Percentiles rank a stretch among this genome's conserved stretches.
Evolutionary conservation across 2,888 invertebrate species (phyloP).

Genomic region (Antheraea assamensis): DNA sequence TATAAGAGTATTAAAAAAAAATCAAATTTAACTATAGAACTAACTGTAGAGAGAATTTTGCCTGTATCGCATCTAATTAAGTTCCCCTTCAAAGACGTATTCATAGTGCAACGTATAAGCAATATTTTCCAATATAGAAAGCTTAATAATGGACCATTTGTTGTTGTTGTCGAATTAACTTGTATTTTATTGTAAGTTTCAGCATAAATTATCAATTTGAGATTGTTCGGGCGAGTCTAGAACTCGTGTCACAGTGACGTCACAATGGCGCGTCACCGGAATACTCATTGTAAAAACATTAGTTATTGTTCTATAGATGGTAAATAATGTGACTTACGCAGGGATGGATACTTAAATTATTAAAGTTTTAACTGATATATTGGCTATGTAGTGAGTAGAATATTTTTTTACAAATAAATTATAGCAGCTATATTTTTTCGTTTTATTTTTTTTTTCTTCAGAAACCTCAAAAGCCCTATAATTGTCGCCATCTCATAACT

Average conservation of each 20-base stretch:
- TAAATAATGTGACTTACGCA: constrained; percentile 83
- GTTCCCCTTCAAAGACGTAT: constrained; percentile 44
- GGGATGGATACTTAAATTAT: constrained; percentile 84
- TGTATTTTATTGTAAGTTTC: constrained; percentile 69
- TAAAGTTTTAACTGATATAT: constrained; percentile 83
- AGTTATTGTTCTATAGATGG: constrained; percentile 81
- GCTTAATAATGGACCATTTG: constrained; percentile 73
- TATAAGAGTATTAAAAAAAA: constrained; percentile 21
- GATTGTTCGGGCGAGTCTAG: constrained; percentile 51
- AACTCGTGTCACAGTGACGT: constrained; percentile 45
- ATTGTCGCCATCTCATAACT: not conserved
- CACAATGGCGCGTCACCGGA: constrained; percentile 54
- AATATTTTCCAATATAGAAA: constrained; percentile 69
- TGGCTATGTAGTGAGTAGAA: constrained; percentile 86
- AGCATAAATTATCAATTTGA: constrained; percentile 79
- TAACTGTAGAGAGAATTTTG: constrained; percentile 41
- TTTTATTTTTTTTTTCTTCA: constrained; percentile 36
- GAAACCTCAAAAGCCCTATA: not conserved
- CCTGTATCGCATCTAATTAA: constrained; percentile 38
- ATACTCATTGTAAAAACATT: constrained; percentile 80
- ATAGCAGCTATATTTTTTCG: constrained; percentile 73
- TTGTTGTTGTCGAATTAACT: constrained; percentile 62
- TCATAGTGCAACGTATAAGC: constrained; percentile 46
- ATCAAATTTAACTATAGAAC: constrained; percentile 22
- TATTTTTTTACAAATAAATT: constrained; percentile 88